These are phyloP conservation scores for Zaprionus capensis DNA, from an alignment of 1,140 invertebrate genomes.

Conservation along the genomic window DNA sequence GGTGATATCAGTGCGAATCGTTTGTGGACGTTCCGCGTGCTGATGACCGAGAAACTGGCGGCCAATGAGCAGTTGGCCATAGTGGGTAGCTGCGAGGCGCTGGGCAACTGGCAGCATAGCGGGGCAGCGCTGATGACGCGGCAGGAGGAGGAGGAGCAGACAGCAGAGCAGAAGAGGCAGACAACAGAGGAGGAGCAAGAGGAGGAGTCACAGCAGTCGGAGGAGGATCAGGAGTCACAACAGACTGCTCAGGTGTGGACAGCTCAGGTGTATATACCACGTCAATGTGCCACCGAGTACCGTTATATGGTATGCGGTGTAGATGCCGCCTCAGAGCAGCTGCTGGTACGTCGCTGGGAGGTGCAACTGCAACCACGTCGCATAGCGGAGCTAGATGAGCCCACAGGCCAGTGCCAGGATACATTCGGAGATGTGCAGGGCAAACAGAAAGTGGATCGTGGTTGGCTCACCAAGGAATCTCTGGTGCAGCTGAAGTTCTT, in stretches of 20 bases:
- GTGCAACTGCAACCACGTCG: constrained; percentile 89
- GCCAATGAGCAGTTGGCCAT: constrained; percentile 85
- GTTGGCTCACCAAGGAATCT: constrained; percentile 95
- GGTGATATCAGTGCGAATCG: constrained; percentile 73
- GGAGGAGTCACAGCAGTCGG: constrained; percentile 30
- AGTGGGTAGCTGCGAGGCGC: constrained; percentile 84
- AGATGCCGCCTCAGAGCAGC: constrained; percentile 85
- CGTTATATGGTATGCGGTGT: constrained; percentile 91
- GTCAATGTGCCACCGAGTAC: constrained; percentile 88
- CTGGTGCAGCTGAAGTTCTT: constrained; percentile 94
- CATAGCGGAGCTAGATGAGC: constrained; percentile 80
- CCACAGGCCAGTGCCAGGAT: constrained; percentile 78
- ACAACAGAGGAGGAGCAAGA: not conserved
- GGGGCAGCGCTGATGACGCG: constrained; percentile 85
- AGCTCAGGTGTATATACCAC: constrained; percentile 86
- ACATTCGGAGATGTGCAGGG: constrained; percentile 87
- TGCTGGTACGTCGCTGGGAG: constrained; percentile 93
- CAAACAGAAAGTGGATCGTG: constrained; percentile 88
- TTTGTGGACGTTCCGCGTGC: constrained; percentile 85
- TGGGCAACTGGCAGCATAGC: constrained; percentile 85
- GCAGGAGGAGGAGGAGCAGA: constrained; percentile 25
- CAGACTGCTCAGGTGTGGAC: constrained; percentile 85
- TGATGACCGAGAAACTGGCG: constrained; percentile 59
- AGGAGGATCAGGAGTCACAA: constrained; percentile 31
- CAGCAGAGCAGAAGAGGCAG: constrained; percentile 83